Evolutionary conservation across 2,797 vertebrate genomes (phyloP).

Genomic region (Champsocephalus esox): DNA sequence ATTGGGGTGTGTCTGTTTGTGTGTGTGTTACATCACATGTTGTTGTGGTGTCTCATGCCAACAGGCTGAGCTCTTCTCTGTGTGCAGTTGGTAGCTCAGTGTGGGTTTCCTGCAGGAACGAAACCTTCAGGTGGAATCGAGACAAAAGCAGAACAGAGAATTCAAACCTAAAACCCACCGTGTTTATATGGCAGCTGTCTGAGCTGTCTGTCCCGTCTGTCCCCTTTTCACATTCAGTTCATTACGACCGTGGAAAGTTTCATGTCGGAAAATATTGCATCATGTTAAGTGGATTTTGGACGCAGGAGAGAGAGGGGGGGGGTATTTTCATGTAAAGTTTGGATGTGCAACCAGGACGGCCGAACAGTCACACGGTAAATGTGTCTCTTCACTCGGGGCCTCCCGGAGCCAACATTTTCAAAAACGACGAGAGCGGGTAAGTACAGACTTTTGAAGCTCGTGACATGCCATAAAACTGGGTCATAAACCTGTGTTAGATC

Average conservation of each 20-base stretch:
- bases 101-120: constrained; percentile 1
- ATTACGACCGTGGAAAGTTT: not conserved
- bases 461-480: not conserved
- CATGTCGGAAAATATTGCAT: not conserved
- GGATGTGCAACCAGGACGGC: not conserved
- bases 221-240: not conserved
- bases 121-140: not conserved
- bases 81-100: not conserved
- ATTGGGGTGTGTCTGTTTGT: constrained; percentile 3
- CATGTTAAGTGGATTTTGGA: constrained; percentile 16
- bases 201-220: not conserved
- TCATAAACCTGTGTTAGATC: not conserved
- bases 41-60: constrained; percentile 10
- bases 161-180: not conserved
- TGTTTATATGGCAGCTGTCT: not conserved
- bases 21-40: constrained; percentile 3
- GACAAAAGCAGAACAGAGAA: not conserved
- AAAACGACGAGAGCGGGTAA: too few species aligned
- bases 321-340: not conserved
- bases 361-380: constrained; percentile 41
- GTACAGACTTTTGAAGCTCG: not conserved
- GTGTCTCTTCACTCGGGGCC: constrained; percentile 32
- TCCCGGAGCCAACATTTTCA: constrained; percentile 7
- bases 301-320: not conserved
- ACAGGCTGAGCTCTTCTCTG: not conserved